phyloP scores from a whole-genome alignment of 1,140 invertebrate genomes.

The Vanessa tameamea region DNA sequence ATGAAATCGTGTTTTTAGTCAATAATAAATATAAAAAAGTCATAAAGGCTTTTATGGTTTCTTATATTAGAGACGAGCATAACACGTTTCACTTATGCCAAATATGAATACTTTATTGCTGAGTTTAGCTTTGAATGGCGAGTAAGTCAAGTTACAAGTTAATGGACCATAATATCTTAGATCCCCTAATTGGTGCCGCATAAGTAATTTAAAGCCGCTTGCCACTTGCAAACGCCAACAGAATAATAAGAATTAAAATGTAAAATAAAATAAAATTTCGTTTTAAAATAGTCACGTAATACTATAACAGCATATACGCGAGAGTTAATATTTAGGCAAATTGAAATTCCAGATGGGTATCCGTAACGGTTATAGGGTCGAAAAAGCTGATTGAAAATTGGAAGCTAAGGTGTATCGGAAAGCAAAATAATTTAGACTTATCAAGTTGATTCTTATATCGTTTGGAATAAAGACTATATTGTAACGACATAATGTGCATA shows the following conservation, averaged over 20 bases:
- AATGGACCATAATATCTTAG: no score
- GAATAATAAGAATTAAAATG: background rate
- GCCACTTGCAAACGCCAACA: no score
- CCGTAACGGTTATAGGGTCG: conserved; percentile 30
- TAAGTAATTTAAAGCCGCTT: no score
- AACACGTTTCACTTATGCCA: no score
- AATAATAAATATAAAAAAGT: no score
- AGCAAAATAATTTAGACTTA: background rate
- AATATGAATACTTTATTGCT: no score
- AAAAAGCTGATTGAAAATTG: conserved; percentile 37
- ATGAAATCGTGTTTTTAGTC: background rate
- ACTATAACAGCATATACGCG: conserved; percentile 10
- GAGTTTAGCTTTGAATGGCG: no score
- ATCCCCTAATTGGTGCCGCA: no score
- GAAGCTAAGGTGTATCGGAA: conserved; percentile 10
- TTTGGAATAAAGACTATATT: background rate
- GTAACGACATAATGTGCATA: background rate
- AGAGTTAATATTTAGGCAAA: conserved; percentile 33
- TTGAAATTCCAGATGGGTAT: conserved; percentile 30
- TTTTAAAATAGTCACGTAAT: conserved; percentile 13
- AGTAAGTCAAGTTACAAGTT: no score
- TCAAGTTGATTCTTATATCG: background rate
- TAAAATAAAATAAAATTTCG: background rate
- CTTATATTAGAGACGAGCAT: no score
- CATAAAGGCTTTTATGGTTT: no score